These are phyloP conservation scores for Sterna hirundo DNA, from an alignment of 2,113 vertebrate species.

Conservation along the genomic window DNA sequence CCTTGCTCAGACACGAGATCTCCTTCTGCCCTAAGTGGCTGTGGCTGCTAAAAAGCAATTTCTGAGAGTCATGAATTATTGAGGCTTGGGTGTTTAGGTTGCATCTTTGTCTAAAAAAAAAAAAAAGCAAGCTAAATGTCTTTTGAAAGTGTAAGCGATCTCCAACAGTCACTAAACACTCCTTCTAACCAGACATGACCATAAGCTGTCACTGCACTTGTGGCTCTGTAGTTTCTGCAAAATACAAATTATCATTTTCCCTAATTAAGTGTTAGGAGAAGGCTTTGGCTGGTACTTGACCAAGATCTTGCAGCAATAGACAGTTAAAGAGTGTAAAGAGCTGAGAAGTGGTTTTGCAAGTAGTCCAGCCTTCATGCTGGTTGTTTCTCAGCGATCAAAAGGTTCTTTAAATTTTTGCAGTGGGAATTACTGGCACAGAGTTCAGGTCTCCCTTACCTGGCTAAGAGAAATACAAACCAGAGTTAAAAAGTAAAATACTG, in stretches of 20 bases:
- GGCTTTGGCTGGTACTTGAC: not conserved
- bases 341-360: not conserved
- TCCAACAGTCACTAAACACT: not conserved
- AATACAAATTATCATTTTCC: not conserved
- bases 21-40: not conserved
- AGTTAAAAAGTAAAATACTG: not conserved
- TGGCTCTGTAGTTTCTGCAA: not conserved
- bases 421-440: not conserved
- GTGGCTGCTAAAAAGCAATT: not conserved
- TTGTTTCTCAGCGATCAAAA: slow-evolving; percentile 4
- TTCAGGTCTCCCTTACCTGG: not conserved
- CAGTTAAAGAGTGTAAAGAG: not conserved
- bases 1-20: not conserved
- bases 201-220: not conserved
- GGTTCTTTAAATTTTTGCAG: not conserved
- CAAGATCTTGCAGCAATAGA: not conserved
- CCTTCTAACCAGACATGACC: not conserved
- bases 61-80: not conserved
- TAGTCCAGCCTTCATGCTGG: not conserved
- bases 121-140: not conserved
- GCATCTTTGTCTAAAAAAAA: not conserved
- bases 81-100: not conserved
- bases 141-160: not conserved
- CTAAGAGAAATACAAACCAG: not conserved
- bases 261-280: not conserved